phyloP scores from a whole-genome alignment of 2,113 vertebrate species.

The Pipra filicauda region DNA sequence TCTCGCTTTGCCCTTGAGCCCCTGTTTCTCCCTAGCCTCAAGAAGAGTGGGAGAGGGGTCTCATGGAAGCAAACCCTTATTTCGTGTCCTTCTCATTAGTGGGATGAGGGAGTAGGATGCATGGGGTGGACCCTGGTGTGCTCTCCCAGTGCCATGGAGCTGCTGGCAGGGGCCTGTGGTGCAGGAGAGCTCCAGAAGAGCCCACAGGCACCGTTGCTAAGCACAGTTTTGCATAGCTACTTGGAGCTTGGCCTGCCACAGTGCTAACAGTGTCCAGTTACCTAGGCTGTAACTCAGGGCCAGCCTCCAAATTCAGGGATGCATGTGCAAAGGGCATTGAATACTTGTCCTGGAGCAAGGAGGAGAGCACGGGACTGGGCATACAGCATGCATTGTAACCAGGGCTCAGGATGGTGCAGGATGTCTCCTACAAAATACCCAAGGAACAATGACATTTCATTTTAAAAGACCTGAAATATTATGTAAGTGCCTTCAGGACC shows the following conservation, averaged over 20 bases:
- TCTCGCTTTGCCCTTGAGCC: neutral
- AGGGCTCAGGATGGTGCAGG: accelerated
- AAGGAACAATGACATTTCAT: accelerated
- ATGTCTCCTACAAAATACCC: neutral
- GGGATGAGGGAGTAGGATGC: accelerated
- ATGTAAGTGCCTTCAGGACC: neutral
- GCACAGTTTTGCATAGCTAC: neutral
- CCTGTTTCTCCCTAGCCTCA: neutral
- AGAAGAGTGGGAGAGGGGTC: neutral
- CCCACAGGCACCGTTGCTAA: accelerated
- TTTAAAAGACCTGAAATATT: neutral
- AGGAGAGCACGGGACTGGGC: accelerated
- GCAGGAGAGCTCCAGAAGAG: neutral
- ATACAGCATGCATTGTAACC: accelerated
- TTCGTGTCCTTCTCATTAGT: neutral
- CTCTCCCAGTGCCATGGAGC: accelerated
- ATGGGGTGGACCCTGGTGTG: no score
- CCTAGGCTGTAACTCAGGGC: neutral
- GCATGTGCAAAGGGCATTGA: accelerated
- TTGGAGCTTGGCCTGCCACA: neutral
- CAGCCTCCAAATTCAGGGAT: neutral
- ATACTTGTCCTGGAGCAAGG: neutral
- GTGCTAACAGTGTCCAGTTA: neutral
- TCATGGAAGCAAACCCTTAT: neutral
- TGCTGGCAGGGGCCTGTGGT: neutral